phyloP scores from a whole-genome alignment of 2,113 vertebrate genomes.

The Ctenomys sociabilis region DNA sequence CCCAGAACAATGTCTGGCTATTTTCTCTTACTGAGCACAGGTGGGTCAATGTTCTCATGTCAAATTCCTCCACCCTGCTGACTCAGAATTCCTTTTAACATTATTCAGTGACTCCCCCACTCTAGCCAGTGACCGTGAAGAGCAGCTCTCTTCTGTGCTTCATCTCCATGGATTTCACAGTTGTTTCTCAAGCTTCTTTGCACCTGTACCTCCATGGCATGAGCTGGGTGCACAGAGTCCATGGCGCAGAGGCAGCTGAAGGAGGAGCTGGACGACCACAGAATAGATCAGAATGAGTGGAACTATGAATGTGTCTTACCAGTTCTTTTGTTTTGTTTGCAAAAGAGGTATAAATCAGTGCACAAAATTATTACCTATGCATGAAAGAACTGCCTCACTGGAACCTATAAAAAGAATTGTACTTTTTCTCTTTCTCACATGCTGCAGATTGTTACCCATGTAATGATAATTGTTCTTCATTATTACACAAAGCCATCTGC shows the following conservation, averaged over 20 bases:
- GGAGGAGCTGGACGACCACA: accelerated
- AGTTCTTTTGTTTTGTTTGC: neutral
- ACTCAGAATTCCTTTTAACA: neutral
- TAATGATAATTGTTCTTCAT: constrained; percentile 72
- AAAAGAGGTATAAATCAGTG: neutral
- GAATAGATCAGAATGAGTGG: neutral
- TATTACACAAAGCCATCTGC: constrained; percentile 72
- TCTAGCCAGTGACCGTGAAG: neutral
- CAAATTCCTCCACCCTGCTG: neutral
- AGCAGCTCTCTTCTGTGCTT: neutral
- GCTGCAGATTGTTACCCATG: constrained; percentile 72
- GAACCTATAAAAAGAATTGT: constrained; percentile 4
- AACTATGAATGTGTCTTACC: neutral
- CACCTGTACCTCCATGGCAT: accelerated
- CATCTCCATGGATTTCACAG: too few species aligned
- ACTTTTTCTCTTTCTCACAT: constrained; percentile 19
- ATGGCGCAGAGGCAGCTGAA: neutral
- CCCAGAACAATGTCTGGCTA: neutral
- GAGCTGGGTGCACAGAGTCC: too few species aligned
- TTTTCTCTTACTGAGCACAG: neutral
- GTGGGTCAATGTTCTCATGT: neutral
- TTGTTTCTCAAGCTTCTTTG: neutral
- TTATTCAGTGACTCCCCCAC: neutral
- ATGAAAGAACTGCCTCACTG: neutral
- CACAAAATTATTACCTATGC: constrained; percentile 23